A percentile compares a stretch with the other conserved stretches of the same genome.
phyloP scores from a whole-genome alignment of 2,113 vertebrate species.

The Etheostoma cragini region DNA sequence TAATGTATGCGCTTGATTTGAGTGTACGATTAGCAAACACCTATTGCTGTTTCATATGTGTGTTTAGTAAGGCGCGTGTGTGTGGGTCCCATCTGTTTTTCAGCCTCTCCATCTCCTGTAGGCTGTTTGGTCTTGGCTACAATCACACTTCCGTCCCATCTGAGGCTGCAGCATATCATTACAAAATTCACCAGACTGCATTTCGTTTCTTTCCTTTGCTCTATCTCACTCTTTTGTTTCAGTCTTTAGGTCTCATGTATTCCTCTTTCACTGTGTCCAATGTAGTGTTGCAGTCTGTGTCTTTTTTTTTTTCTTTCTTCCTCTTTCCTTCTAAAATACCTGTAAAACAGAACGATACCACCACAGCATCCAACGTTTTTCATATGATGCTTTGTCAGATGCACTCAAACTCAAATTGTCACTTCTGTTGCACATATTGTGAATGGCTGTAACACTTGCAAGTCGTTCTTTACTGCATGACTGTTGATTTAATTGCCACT shows the following conservation, averaged over 20 bases:
- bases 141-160: conserved; percentile 49
- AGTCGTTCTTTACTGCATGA: neutral
- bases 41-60: conserved; percentile 11
- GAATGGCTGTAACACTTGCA: neutral
- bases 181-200: conserved; percentile 26
- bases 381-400: neutral
- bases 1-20: neutral
- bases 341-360: neutral
- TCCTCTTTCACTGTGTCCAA: neutral
- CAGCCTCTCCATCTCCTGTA: conserved; percentile 38
- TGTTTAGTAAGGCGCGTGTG: conserved; percentile 21
- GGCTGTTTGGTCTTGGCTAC: conserved; percentile 41
- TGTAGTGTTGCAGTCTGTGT: neutral
- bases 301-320: neutral
- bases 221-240: neutral
- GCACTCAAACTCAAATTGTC: neutral
- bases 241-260: neutral
- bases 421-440: conserved; percentile 20
- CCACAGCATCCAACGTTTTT: neutral
- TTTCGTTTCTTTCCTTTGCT: neutral
- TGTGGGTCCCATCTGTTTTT: conserved; percentile 62
- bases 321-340: neutral
- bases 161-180: conserved; percentile 37
- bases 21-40: conserved; percentile 5
- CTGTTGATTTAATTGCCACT: conserved; percentile 41